phyloP scores from a whole-genome alignment of 2,113 vertebrate species.

The Eublepharis macularius region DNA sequence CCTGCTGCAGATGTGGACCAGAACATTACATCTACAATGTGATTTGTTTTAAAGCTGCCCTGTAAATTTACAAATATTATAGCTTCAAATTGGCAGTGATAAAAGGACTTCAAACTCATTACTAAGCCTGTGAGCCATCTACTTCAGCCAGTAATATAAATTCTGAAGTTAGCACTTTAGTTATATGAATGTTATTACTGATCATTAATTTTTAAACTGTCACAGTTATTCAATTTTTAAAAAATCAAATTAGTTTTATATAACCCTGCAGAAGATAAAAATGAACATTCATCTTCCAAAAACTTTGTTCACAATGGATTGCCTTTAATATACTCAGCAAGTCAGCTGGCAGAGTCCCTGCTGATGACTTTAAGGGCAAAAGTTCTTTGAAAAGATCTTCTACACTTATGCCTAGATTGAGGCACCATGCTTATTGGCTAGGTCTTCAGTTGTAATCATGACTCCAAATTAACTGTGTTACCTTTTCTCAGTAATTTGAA shows the following conservation, averaged over 20 bases:
- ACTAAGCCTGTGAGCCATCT: slow-evolving; percentile 48
- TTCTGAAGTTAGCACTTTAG: slow-evolving; percentile 41
- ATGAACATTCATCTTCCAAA: slow-evolving; percentile 45
- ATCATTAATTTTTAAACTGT: slow-evolving; percentile 67
- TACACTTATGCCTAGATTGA: neutral
- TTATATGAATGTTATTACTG: slow-evolving; percentile 52
- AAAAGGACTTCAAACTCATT: slow-evolving; percentile 14
- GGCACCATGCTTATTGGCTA: neutral
- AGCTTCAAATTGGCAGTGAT: slow-evolving; percentile 35
- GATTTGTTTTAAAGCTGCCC: slow-evolving; percentile 32
- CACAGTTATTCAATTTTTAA: slow-evolving; percentile 23
- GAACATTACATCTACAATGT: slow-evolving; percentile 1
- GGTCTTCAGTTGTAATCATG: neutral
- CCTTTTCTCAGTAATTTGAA: neutral
- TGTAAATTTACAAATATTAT: slow-evolving; percentile 15
- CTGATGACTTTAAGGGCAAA: slow-evolving; percentile 4
- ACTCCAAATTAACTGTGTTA: neutral
- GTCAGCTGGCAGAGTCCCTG: neutral
- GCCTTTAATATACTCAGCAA: slow-evolving; percentile 31
- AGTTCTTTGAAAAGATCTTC: neutral
- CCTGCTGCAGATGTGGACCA: neutral
- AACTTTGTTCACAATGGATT: slow-evolving; percentile 29
- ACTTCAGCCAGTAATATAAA: slow-evolving; percentile 40
- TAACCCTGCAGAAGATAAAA: slow-evolving; percentile 34
- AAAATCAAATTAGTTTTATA: slow-evolving; percentile 52